phyloP scores from a whole-genome alignment of 1,140 invertebrate species.

The Zaprionus taronus region DNA sequence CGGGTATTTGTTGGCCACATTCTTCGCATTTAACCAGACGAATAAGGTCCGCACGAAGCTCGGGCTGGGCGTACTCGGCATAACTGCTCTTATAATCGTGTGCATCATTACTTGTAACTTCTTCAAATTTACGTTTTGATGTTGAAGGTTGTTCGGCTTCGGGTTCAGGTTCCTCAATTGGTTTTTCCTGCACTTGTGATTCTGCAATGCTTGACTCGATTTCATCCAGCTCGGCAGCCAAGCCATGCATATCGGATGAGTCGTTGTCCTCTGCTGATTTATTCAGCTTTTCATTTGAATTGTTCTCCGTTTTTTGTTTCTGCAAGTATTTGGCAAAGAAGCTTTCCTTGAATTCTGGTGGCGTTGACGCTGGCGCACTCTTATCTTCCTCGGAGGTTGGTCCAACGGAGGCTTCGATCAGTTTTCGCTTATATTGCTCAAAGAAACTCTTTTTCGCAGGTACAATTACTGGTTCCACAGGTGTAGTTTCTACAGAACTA shows the following conservation, averaged over 20 bases:
- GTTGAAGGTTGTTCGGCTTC: slow-evolving; percentile 36
- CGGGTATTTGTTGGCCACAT: slow-evolving; percentile 79
- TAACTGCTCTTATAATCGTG: slow-evolving; percentile 60
- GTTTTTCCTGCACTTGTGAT: not conserved
- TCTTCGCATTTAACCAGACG: slow-evolving; percentile 86
- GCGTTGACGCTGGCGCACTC: slow-evolving; percentile 33
- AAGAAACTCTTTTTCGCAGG: slow-evolving; percentile 52
- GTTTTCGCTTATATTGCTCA: slow-evolving; percentile 59
- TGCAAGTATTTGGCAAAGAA: slow-evolving; percentile 71
- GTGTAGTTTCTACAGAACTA: not conserved
- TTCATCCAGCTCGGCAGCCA: slow-evolving; percentile 64
- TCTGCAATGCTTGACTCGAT: slow-evolving; percentile 41
- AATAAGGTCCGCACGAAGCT: slow-evolving; percentile 56
- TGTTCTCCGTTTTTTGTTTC: slow-evolving; percentile 38
- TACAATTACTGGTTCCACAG: not conserved
- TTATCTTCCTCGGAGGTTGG: slow-evolving; percentile 7
- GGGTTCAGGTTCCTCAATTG: not conserved
- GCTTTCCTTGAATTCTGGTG: slow-evolving; percentile 59
- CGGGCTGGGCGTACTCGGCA: slow-evolving; percentile 66
- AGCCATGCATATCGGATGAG: slow-evolving; percentile 40
- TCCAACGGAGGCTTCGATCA: slow-evolving; percentile 30
- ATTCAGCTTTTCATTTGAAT: not conserved
- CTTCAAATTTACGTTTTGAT: slow-evolving; percentile 58
- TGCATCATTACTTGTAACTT: slow-evolving; percentile 14
- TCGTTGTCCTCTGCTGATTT: slow-evolving; percentile 18